phyloP scores from a whole-genome alignment of 2,797 vertebrate genomes.

The Varecia variegata region DNA sequence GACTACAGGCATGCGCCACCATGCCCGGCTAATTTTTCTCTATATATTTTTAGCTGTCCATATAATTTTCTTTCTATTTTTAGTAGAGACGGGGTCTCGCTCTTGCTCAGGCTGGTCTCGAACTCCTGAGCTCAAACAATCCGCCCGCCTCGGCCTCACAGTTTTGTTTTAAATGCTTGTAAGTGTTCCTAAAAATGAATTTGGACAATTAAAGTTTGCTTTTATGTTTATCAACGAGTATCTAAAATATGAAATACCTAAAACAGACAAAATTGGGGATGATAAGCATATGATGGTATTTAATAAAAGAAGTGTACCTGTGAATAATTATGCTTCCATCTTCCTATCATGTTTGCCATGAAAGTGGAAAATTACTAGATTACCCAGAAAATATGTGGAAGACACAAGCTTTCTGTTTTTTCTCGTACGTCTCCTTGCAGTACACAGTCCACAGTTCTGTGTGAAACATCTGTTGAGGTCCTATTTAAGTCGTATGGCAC shows the following conservation, averaged over 20 bases:
- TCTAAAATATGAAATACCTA: constrained; percentile 10
- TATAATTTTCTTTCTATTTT: too few relatives aligned
- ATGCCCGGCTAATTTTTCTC: too few relatives aligned
- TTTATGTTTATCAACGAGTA: background rate
- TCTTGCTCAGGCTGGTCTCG: too few relatives aligned
- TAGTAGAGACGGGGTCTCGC: too few relatives aligned
- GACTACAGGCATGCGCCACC: too few relatives aligned
- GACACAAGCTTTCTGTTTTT: constrained; percentile 5
- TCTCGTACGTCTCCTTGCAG: background rate
- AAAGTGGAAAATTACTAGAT: constrained; percentile 64
- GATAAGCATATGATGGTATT: background rate
- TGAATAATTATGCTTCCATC: background rate
- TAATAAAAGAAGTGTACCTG: background rate
- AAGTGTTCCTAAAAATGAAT: background rate
- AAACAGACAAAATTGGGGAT: background rate
- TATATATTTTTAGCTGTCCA: too few relatives aligned
- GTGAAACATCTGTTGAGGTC: constrained; percentile 39
- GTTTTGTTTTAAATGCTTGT: background rate
- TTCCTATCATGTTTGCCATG: background rate
- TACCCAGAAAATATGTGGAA: constrained; percentile 12
- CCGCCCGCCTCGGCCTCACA: too few relatives aligned
- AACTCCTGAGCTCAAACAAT: too few relatives aligned
- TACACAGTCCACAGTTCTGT: background rate
- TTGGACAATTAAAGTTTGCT: constrained; percentile 19
- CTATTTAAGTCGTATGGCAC: constrained; percentile 47